These are phyloP conservation scores for Naja naja DNA, from an alignment of 2,113 vertebrate species.

Conservation along the genomic window DNA sequence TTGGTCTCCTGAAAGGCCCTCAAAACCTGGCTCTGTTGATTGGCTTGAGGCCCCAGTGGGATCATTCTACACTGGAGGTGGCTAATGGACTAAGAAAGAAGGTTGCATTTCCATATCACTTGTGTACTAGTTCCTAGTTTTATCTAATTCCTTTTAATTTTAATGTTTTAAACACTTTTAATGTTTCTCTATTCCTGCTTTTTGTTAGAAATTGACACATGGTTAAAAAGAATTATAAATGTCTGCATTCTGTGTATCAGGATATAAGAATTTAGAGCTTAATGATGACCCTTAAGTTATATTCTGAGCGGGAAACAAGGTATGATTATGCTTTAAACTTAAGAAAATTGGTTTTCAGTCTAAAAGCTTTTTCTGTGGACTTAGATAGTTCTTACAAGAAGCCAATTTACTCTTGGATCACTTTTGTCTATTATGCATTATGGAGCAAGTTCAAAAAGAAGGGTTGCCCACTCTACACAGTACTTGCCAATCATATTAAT, in stretches of 20 bases:
- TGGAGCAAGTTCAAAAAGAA: not conserved
- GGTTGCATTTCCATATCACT: not conserved
- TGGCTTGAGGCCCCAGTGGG: not conserved
- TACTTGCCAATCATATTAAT: slow-evolving; percentile 18
- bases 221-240: not conserved
- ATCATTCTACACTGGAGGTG: not conserved
- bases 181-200: not conserved
- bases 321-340: not conserved
- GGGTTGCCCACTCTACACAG: accelerated
- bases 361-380: not conserved
- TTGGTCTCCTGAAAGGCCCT: not conserved
- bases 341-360: not conserved
- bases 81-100: not conserved
- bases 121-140: not conserved
- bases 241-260: not conserved
- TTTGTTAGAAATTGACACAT: not conserved
- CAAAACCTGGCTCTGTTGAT: not conserved
- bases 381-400: slow-evolving; percentile 9
- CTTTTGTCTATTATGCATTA: not conserved
- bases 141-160: not conserved
- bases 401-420: not conserved
- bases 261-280: not conserved
- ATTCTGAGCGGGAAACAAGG: not conserved
- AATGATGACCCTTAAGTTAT: not conserved
- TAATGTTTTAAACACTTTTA: not conserved